phyloP scores from a whole-genome alignment of 2,113 vertebrate species.

The Channa maculata region DNA sequence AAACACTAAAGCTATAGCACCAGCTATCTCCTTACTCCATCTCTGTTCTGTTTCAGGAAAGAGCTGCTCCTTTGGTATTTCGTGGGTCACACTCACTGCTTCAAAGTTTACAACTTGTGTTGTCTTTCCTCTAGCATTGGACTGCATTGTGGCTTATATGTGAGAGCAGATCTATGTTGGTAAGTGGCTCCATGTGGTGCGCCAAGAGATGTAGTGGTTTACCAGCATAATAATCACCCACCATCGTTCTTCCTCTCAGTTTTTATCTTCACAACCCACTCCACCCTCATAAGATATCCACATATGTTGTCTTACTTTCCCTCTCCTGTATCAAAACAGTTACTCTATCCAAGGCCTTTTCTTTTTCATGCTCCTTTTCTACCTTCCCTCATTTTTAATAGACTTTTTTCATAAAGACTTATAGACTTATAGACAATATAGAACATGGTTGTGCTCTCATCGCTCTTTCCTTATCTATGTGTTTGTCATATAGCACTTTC shows the following conservation, averaged over 20 bases:
- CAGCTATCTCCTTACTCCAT: conserved; percentile 29
- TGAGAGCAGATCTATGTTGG: conserved; percentile 5
- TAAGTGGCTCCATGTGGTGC: conserved; percentile 21
- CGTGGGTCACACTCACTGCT: conserved; percentile 9
- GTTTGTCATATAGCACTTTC: conserved; percentile 4
- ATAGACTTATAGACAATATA: no score
- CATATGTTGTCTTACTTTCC: background rate
- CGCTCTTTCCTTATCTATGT: background rate
- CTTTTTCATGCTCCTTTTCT: background rate
- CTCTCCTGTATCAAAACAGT: background rate
- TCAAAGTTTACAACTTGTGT: background rate
- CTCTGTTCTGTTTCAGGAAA: conserved; percentile 27
- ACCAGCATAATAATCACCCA: conserved; percentile 45
- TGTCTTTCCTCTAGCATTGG: conserved; percentile 11
- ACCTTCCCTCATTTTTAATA: background rate
- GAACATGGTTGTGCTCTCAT: no score
- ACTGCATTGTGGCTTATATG: background rate
- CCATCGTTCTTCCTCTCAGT: background rate
- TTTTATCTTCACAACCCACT: conserved; percentile 15
- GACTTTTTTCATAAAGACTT: no score
- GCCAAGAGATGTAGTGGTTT: conserved; percentile 21
- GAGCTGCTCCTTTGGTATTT: conserved; percentile 36
- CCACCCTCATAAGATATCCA: conserved; percentile 15
- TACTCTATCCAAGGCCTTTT: background rate
- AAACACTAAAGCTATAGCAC: conserved; percentile 27